Base-by-base conservation (phyloP, 2,888 invertebrate genomes). In the Lamellibrachia columna region DNA sequence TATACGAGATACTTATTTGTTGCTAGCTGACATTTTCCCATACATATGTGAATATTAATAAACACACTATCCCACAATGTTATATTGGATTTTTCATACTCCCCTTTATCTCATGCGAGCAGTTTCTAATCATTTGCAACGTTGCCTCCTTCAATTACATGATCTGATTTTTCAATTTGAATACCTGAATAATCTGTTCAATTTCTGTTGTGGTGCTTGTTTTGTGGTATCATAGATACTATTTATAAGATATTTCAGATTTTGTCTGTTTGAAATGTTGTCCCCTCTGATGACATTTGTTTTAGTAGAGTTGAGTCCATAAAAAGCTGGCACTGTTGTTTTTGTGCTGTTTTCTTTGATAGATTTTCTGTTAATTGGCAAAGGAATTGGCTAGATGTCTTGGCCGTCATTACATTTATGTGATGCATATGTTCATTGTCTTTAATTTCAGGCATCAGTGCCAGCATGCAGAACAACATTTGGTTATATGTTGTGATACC, bases 401-500 rank as follows among this genome's bases (percentile, higher is more conserved):
- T 60, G 60, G 60, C 60, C 9, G 15, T 60, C 60, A 60, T 60
- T 60, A 60, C 8, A 60, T 60, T 15, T 60, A 60, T 40, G 40
- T 40, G 40, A 40, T 40, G 40, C 40, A 75, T 15, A 75, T 22
- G 22, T 75, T 22, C n/a, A 15, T 75, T 15, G n/a, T 15, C 15
- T 75, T 75, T 15, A 75, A 75, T 75, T 75, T 75, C 75, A 75
- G 75, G 6, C 22, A 15, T 22, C 22, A 15, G 75, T n/a, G 3
- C 22, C 75, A 15, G 22, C 75, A 75, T 3, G 6, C 75, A 6
- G 75, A 22, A 75, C 15, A 75, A 75, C n/a, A n/a, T 75, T 11
- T 75, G 75, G 75, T n/a, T 75, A 22, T 75, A 75, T n/a, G n/a
- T 22, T 75, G 75, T 75, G 75, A 75, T 75, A 75, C 75, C 75